These are phyloP conservation scores for Pithys albifrons DNA, from an alignment of 2,113 vertebrate species.

Conservation along the genomic window DNA sequence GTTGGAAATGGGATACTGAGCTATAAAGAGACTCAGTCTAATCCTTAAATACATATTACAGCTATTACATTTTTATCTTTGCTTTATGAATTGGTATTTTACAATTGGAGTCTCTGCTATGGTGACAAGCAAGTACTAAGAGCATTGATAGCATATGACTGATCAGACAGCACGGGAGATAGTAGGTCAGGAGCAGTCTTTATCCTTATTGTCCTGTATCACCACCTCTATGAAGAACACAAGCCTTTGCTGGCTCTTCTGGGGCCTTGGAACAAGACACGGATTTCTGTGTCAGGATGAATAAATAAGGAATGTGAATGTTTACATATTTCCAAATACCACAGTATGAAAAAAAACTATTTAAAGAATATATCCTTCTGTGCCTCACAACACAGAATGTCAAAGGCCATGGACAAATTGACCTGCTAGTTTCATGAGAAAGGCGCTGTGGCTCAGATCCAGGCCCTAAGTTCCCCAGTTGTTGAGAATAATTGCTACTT, in stretches of 20 bases:
- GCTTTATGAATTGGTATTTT: neutral
- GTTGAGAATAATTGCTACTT: constrained; percentile 80
- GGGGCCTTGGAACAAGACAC: constrained; percentile 49
- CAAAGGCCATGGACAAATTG: constrained; percentile 61
- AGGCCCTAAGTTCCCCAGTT: constrained; percentile 37
- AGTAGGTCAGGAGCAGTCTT: neutral
- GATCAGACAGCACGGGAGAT: neutral
- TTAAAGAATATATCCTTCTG: constrained; percentile 45
- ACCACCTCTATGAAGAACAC: neutral
- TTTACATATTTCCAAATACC: constrained; percentile 46
- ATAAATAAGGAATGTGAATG: constrained; percentile 44
- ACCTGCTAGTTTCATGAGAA: constrained; percentile 73
- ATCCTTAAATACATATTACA: neutral
- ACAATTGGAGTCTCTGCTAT: neutral
- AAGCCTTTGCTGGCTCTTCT: neutral
- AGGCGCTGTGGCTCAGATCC: constrained; percentile 67
- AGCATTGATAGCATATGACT: rapidly evolving
- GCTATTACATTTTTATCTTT: neutral
- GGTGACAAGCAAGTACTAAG: neutral
- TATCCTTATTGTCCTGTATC: neutral
- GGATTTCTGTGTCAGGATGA: constrained; percentile 18
- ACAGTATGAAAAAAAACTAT: constrained; percentile 15
- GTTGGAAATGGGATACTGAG: neutral
- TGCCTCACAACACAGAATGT: constrained; percentile 29
- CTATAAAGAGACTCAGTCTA: neutral